Conservation (phyloP, 1,140 invertebrate species). For the Drosophila leontia region DNA sequence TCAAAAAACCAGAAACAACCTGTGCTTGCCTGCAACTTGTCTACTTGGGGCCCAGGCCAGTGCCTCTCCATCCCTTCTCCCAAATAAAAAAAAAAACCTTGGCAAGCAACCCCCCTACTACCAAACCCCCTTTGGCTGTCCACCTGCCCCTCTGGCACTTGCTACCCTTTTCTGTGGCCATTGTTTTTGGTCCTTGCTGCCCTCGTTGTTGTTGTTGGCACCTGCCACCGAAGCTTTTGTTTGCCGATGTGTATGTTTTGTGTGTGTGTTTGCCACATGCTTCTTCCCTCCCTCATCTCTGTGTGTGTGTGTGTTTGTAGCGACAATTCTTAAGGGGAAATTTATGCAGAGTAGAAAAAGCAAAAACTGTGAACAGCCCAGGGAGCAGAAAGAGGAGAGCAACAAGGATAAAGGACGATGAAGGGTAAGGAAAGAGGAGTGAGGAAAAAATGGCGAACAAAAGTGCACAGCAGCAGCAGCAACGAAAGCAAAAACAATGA, state of each 20-base stretch:
- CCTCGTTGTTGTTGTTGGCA: slow-evolving; percentile 25
- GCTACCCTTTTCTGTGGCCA: slow-evolving; percentile 62
- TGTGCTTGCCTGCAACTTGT: slow-evolving; percentile 66
- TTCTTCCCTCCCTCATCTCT: neutral
- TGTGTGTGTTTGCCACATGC: slow-evolving; percentile 28
- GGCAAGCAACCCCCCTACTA: slow-evolving; percentile 3
- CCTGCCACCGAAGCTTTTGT: slow-evolving; percentile 54
- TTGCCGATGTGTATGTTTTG: slow-evolving; percentile 40
- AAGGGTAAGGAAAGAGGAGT: neutral
- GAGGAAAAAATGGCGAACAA: slow-evolving; percentile 73
- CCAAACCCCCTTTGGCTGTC: slow-evolving; percentile 16
- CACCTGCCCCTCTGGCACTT: slow-evolving; percentile 62
- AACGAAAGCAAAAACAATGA: slow-evolving; percentile 53
- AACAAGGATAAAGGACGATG: slow-evolving; percentile 1
- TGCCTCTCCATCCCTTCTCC: neutral
- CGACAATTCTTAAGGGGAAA: slow-evolving; percentile 79
- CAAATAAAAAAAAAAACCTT: neutral
- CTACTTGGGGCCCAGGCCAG: slow-evolving; percentile 15
- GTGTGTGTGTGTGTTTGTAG: slow-evolving; percentile 23
- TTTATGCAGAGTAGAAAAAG: slow-evolving; percentile 73
- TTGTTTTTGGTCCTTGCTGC: slow-evolving; percentile 24
- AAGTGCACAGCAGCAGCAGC: slow-evolving; percentile 62
- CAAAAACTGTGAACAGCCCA: slow-evolving; percentile 40
- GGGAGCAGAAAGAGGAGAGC: slow-evolving; percentile 24
- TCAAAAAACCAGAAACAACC: slow-evolving; percentile 42